These are phyloP conservation scores for Tetanocera ferruginea DNA, from an alignment of 2,888 invertebrate genomes.

Conservation along the genomic window DNA sequence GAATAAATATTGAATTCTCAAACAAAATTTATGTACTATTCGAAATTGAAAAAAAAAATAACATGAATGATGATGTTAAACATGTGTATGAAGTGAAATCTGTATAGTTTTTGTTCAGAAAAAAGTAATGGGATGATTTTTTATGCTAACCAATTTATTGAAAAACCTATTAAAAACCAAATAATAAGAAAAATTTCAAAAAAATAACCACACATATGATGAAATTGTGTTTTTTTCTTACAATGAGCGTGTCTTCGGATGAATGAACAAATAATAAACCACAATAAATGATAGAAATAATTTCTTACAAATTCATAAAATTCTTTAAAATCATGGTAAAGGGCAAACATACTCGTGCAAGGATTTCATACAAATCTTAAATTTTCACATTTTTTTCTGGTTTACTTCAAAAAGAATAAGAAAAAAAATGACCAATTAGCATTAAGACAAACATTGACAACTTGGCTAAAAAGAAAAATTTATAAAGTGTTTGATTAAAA, in stretches of 20 bases:
- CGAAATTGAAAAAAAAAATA: background rate
- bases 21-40: background rate
- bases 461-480: constrained; percentile 18
- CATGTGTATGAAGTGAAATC: background rate
- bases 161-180: constrained; percentile 25
- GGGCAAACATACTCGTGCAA: constrained; percentile 71
- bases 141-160: constrained; percentile 28
- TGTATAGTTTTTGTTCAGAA: background rate
- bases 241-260: constrained; percentile 10
- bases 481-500: constrained; percentile 34
- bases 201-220: background rate
- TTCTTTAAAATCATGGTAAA: constrained; percentile 48
- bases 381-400: constrained; percentile 13
- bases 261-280: constrained; percentile 8
- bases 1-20: background rate
- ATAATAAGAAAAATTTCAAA: background rate
- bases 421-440: background rate
- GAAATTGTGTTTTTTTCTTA: background rate
- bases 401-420: constrained; percentile 10
- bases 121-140: background rate
- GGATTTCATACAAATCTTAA: constrained; percentile 55
- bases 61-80: background rate
- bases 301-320: constrained; percentile 28
- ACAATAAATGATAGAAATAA: constrained; percentile 20
- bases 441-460: background rate